phyloP scores from a whole-genome alignment of 1,140 invertebrate genomes.

The Brachionus asplanchnoidis region DNA sequence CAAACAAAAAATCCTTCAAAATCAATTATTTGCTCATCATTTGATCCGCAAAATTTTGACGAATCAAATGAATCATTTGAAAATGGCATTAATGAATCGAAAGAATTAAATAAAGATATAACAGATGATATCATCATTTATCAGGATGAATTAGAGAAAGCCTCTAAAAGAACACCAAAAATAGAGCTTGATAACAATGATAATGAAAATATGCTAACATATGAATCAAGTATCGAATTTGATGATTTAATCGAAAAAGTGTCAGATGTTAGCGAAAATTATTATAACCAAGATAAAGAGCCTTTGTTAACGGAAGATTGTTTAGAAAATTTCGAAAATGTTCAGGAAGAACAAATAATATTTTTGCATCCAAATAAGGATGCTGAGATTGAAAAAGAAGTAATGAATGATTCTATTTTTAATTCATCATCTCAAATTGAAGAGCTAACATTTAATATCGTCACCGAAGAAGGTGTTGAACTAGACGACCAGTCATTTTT shows the following conservation, averaged over 20 bases:
- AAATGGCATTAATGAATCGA: not conserved
- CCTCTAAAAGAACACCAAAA: too few relatives aligned
- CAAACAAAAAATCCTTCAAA: not conserved
- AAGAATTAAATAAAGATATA: too few relatives aligned
- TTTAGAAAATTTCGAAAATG: not conserved
- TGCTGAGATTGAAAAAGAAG: not conserved
- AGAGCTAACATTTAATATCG: not conserved
- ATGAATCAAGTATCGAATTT: not conserved
- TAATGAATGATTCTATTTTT: not conserved
- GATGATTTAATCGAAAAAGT: not conserved
- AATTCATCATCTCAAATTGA: not conserved
- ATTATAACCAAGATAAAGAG: not conserved
- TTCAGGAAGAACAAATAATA: not conserved
- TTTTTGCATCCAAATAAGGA: not conserved
- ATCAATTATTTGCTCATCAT: not conserved
- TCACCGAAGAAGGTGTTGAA: not conserved
- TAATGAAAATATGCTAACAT: not conserved
- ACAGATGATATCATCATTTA: too few relatives aligned
- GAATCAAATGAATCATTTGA: not conserved
- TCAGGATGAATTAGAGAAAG: not conserved
- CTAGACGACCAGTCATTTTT: conserved; percentile 39
- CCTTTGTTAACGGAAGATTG: not conserved
- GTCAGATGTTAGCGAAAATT: not conserved
- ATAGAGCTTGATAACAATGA: not conserved
- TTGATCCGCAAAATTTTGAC: not conserved